Percentiles rank a stretch among this genome's conserved stretches.
Conservation (phyloP, 2,113 vertebrate genomes). For the Daboia siamensis region DNA sequence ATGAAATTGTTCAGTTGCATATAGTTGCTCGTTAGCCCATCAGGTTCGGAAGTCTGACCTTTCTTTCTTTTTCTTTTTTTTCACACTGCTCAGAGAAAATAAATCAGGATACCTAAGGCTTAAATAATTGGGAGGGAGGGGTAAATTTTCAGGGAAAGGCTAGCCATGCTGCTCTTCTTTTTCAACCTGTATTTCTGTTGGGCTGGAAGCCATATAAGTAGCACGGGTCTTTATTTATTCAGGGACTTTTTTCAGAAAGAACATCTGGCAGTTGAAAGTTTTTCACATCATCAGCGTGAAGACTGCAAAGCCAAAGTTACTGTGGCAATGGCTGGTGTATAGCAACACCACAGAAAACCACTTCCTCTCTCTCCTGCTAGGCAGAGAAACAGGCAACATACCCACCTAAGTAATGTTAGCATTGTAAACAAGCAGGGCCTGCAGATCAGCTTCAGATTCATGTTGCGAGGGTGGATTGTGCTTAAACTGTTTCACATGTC, state of each 20-base stretch:
- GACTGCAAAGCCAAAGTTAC: not conserved
- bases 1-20: not conserved
- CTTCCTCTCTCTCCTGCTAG: constrained; percentile 9
- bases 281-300: not conserved
- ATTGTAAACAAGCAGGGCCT: too few species aligned
- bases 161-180: not conserved
- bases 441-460: not conserved
- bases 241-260: not conserved
- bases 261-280: not conserved
- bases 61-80: not conserved
- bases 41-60: not conserved
- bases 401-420: not conserved
- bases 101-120: not conserved
- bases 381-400: not conserved
- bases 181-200: not conserved
- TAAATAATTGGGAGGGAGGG: not conserved
- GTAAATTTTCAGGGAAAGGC: not conserved
- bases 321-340: not conserved
- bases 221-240: not conserved
- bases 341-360: constrained; percentile 1
- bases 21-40: not conserved
- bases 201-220: not conserved
- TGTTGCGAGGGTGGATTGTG: not conserved
- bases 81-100: not conserved
- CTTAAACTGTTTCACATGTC: not conserved